A percentile compares a stretch with the other conserved stretches of the same genome.
These are phyloP conservation scores for Scatophagus argus DNA, from an alignment of 2,113 vertebrate genomes.

Conservation along the genomic window DNA sequence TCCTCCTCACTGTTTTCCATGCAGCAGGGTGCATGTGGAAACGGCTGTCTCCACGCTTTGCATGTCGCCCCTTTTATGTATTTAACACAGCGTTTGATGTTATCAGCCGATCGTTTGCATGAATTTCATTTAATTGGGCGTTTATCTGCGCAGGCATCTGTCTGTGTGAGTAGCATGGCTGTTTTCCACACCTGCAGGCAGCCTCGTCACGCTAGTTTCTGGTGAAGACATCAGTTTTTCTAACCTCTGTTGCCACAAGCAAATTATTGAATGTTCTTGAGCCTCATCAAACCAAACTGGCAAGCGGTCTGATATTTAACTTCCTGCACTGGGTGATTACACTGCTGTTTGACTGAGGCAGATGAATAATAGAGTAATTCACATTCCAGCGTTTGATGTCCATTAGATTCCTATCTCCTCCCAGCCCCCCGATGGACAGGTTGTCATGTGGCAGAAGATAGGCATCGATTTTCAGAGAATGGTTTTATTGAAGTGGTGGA, in stretches of 20 bases:
- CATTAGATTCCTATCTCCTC: constrained; percentile 37
- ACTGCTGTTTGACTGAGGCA: constrained; percentile 31
- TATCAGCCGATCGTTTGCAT: constrained; percentile 45
- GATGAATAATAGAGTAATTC: constrained; percentile 41
- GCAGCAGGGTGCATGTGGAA: constrained; percentile 18
- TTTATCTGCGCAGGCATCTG: constrained; percentile 16
- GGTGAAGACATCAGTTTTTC: constrained; percentile 32
- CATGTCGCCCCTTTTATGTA: constrained; percentile 20
- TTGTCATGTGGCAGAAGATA: constrained; percentile 54
- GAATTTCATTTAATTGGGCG: constrained; percentile 19
- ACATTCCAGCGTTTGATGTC: constrained; percentile 33
- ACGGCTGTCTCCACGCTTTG: constrained; percentile 45
- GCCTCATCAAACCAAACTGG: constrained; percentile 25
- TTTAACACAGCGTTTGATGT: constrained; percentile 38
- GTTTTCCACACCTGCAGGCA: constrained; percentile 17
- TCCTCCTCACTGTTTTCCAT: constrained; percentile 14
- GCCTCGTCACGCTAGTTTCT: constrained; percentile 29
- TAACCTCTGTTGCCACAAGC: constrained; percentile 23
- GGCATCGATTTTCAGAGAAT: constrained; percentile 47
- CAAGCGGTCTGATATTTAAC: constrained; percentile 27
- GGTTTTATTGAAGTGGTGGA: constrained; percentile 7
- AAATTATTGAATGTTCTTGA: constrained; percentile 30
- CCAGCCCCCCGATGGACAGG: constrained; percentile 22
- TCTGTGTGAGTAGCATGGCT: constrained; percentile 8
- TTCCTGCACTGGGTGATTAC: constrained; percentile 37